These are phyloP conservation scores for Cyclophora punctaria DNA, from an alignment of 2,888 invertebrate genomes.

Conservation along the genomic window DNA sequence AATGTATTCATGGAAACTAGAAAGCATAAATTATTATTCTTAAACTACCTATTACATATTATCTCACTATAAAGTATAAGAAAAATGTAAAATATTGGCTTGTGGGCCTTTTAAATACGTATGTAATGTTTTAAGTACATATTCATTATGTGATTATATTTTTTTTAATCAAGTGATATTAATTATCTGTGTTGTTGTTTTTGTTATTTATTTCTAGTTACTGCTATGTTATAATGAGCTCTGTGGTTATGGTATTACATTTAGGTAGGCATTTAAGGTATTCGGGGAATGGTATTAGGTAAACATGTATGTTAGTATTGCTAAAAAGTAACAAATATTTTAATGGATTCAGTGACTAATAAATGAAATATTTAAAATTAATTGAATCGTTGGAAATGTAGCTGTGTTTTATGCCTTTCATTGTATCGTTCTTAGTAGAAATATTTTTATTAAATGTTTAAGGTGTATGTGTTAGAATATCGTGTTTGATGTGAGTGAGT, in stretches of 20 bases:
- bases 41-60: neutral
- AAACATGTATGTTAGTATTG: too few species aligned
- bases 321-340: too few species aligned
- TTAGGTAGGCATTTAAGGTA: too few species aligned
- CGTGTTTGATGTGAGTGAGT: too few species aligned
- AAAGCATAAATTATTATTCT: neutral
- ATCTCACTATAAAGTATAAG: neutral
- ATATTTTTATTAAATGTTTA: neutral
- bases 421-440: neutral
- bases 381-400: neutral
- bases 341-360: too few species aligned
- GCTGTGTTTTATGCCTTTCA: slow-evolving; percentile 4
- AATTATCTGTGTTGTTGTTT: neutral
- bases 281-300: too few species aligned
- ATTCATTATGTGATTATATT: neutral
- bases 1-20: too few species aligned
- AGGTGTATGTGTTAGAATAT: slow-evolving; percentile 8
- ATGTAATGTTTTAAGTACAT: neutral
- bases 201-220: neutral
- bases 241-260: too few species aligned
- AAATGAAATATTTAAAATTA: too few species aligned
- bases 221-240: neutral
- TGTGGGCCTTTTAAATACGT: neutral
- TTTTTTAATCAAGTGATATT: neutral
- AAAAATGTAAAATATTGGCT: neutral